A percentile compares a stretch with the other conserved stretches of the same genome.
These are phyloP conservation scores for cat (Felis catus) DNA, from an alignment of 2,113 vertebrate species.

Conservation along the genomic window F.catus_Fca126_mat1.0 CM031412.1:41923001-41923500, in stretches of 20 bases:
- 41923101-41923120: background rate
- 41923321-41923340: background rate
- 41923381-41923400: slow-evolving; percentile 16
- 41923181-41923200: background rate
- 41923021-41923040: background rate
- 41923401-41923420: slow-evolving; percentile 57
- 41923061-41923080: background rate
- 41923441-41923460: background rate
- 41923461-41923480: background rate
- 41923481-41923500: background rate
- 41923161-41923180: background rate
- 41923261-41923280: background rate
- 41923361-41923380: slow-evolving; percentile 19
- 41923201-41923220: background rate
- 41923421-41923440: background rate
- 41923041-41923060: background rate
- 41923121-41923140: background rate
- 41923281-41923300: slow-evolving; percentile 14
- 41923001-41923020: background rate
- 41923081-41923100: background rate
- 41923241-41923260: background rate
- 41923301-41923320: background rate
- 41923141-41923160: background rate
- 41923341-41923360: slow-evolving; percentile 20
- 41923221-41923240: background rate